Conservation (phyloP, 1,140 invertebrate genomes). For the Vollenhovia emeryi region DNA sequence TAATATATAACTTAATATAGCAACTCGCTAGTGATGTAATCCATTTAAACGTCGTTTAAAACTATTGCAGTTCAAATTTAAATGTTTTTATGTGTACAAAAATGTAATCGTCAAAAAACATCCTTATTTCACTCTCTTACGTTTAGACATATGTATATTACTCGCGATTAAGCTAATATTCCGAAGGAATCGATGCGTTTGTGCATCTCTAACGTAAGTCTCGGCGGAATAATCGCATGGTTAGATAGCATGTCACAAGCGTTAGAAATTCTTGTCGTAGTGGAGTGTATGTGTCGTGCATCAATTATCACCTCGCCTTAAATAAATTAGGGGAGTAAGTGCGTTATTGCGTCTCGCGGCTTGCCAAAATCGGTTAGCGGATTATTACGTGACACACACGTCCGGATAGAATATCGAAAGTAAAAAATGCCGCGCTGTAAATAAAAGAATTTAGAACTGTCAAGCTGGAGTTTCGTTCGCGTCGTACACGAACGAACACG, state of each 20-base stretch:
- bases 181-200: conserved; percentile 18
- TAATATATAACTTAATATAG: background rate
- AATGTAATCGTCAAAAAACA: conserved; percentile 15
- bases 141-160: background rate
- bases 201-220: conserved; percentile 7
- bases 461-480: background rate
- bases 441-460: background rate
- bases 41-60: background rate
- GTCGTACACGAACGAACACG: background rate
- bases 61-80: background rate
- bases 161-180: background rate
- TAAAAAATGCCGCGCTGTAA: background rate
- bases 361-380: conserved; percentile 22
- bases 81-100: background rate
- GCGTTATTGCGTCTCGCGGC: conserved; percentile 23
- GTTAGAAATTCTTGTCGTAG: conserved; percentile 45
- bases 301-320: conserved; percentile 56
- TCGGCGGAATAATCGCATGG: conserved; percentile 25
- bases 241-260: conserved; percentile 31
- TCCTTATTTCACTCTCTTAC: background rate
- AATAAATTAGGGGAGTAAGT: conserved; percentile 47
- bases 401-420: background rate
- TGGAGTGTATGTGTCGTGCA: background rate
- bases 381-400: background rate
- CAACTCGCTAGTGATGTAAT: background rate